These are phyloP conservation scores for Metacarcinus magister DNA, from an alignment of 2,888 invertebrate species.

Conservation along the genomic window DNA sequence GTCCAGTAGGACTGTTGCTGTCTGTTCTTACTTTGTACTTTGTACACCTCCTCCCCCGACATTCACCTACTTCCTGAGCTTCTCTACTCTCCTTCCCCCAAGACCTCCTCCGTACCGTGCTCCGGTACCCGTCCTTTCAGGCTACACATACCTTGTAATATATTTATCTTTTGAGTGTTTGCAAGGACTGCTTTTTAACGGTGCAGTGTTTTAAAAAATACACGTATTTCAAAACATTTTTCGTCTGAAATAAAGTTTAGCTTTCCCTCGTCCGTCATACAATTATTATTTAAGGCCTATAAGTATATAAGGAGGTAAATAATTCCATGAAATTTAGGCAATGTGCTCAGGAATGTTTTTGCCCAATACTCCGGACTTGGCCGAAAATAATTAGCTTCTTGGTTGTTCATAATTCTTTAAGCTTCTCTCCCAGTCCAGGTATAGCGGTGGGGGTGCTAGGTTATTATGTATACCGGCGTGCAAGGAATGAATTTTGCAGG, in stretches of 20 bases:
- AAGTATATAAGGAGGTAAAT: background rate
- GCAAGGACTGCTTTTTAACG: background rate
- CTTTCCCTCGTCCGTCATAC: background rate
- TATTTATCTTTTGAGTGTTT: background rate
- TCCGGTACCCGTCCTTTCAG: background rate
- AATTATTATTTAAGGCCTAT: background rate
- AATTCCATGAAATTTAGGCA: background rate
- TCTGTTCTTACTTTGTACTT: no score
- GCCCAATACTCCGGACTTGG: background rate
- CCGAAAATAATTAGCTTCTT: background rate
- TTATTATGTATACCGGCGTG: constrained; percentile 26
- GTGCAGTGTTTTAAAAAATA: no score
- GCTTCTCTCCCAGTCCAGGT: background rate
- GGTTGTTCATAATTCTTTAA: constrained; percentile 26
- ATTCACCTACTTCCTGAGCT: background rate
- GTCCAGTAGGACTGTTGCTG: no score
- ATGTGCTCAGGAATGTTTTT: background rate
- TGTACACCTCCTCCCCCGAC: background rate
- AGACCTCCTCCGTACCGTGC: background rate
- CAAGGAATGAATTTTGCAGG: background rate
- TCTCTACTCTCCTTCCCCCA: background rate
- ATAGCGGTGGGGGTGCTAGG: background rate
- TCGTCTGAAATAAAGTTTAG: background rate
- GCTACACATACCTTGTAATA: background rate
- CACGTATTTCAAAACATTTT: background rate